Evolutionary conservation across 2,888 invertebrate genomes (phyloP).

Genomic region (Phortica magna): DNA sequence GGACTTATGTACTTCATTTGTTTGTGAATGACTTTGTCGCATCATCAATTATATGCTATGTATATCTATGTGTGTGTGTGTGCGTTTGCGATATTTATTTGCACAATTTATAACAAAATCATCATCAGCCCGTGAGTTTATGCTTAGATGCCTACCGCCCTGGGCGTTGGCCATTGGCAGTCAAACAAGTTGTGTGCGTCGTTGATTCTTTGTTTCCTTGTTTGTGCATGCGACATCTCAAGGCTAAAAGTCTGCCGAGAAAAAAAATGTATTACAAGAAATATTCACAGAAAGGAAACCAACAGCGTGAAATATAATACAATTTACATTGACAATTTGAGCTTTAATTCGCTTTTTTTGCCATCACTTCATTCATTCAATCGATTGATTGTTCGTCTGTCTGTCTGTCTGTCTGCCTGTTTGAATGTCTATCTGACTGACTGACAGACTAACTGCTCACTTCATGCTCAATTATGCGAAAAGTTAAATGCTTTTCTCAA

Average conservation of each 20-base stretch:
- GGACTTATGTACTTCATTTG: constrained; percentile 27
- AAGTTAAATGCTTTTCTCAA: constrained; percentile 25
- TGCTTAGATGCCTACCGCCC: no score
- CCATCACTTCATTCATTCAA: no score
- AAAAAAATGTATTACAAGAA: no score
- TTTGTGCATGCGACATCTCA: no score
- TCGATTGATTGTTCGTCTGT: not conserved
- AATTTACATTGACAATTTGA: not conserved
- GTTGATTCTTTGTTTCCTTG: no score
- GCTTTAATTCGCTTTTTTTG: no score
- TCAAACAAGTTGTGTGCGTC: no score
- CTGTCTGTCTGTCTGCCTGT: not conserved
- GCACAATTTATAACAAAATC: constrained; percentile 25
- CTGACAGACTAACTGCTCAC: not conserved
- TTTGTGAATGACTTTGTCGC: constrained; percentile 25
- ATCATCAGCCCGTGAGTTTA: not conserved
- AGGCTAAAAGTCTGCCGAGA: no score
- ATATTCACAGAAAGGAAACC: not conserved
- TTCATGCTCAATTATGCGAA: constrained; percentile 19
- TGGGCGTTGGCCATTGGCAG: no score
- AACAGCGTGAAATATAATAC: not conserved
- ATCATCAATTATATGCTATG: constrained; percentile 28
- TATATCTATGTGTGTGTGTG: not conserved
- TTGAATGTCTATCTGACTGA: not conserved
- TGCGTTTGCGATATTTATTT: constrained; percentile 14